Evolutionary conservation across 2,888 invertebrate species (phyloP).

Genomic region (Drosophila imparisetae): DNA sequence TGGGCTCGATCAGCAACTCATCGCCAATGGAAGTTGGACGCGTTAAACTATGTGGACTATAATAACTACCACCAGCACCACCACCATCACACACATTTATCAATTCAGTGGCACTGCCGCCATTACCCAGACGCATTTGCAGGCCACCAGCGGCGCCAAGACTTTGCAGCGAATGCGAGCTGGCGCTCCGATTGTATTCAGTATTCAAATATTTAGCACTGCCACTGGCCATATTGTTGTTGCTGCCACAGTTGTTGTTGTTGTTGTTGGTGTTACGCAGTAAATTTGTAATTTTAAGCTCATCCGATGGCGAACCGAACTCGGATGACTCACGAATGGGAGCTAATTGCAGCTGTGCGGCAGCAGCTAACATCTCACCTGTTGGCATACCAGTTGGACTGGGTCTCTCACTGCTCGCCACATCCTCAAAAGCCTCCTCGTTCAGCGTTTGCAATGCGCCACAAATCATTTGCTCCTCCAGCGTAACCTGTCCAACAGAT

Average conservation of each 20-base stretch:
- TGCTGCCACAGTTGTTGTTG: constrained; percentile 41
- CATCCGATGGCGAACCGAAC: constrained; percentile 85
- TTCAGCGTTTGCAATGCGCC: constrained; percentile 96
- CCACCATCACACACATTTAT: constrained; percentile 43
- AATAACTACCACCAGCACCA: constrained; percentile 42
- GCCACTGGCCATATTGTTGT: constrained; percentile 27
- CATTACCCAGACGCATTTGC: constrained; percentile 65
- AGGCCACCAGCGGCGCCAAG: constrained; percentile 51
- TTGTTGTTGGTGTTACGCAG: constrained; percentile 72
- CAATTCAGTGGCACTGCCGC: constrained; percentile 58
- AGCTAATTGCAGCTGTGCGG: constrained; percentile 85
- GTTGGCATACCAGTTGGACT: constrained; percentile 86
- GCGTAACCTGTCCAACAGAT: constrained; percentile 89
- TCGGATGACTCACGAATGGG: constrained; percentile 85
- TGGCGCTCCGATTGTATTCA: constrained; percentile 81
- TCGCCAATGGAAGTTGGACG: constrained; percentile 67
- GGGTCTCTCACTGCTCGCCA: constrained; percentile 89
- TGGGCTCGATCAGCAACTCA: constrained; percentile 67
- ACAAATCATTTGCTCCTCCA: constrained; percentile 98
- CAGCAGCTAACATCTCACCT: constrained; percentile 85
- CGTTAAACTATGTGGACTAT: constrained; percentile 33
- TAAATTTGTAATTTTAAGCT: constrained; percentile 77
- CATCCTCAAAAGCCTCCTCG: constrained; percentile 97
- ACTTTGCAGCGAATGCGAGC: constrained; percentile 81
- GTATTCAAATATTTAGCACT: constrained; percentile 64